Base-by-base conservation (phyloP, 2,888 invertebrate species). In the Euproctis similis region DNA sequence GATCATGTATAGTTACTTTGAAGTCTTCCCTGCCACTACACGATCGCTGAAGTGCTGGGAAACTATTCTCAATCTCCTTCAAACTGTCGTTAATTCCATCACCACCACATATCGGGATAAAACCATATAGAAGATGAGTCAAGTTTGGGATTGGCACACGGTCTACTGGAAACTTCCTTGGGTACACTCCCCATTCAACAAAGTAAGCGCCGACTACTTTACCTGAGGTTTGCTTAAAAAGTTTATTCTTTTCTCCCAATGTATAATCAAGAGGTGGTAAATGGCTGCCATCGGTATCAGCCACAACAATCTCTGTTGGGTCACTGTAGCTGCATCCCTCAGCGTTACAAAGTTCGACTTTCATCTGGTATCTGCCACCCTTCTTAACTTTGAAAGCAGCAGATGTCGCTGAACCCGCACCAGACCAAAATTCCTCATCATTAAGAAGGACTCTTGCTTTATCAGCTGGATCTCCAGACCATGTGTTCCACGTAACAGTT, bases 31-130 rank as follows among this genome's bases (percentile, higher is more conserved):
- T 71, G 9, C 84, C 84, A 16, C 76, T 77, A 57, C 84, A 84
- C 5, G 84, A 84, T 1, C 84, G 59, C 30, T 84, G 84, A 2
- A 84, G 54, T 8, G 84, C 84, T 61, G 75, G 82, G 54, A 84
- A 84, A 53, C 84, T 84, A 30, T 80, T 80, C 53, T 84, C 84
- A 3, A 84, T 84, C 54, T 84, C 84, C 28, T 84, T 84, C 40
- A 84, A 73, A 52, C 84, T 84, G 67, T 84, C 84, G 30, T 84
- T 84, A 39, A 84, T 84, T 24, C 84, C 84, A 31, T 84, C 84
- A 26, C 84, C 84, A 10, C 84, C 84, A 29, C 84, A 84, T 30
- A 84, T 84, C 23, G 84, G 84, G 27, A 84, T 82, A 38, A 84
- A 84, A 24, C 84, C 84, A 34, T 84, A 84, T 2, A 84, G 47